phyloP scores from a whole-genome alignment of 2,797 vertebrate genomes.

The Scleropages formosus region DNA sequence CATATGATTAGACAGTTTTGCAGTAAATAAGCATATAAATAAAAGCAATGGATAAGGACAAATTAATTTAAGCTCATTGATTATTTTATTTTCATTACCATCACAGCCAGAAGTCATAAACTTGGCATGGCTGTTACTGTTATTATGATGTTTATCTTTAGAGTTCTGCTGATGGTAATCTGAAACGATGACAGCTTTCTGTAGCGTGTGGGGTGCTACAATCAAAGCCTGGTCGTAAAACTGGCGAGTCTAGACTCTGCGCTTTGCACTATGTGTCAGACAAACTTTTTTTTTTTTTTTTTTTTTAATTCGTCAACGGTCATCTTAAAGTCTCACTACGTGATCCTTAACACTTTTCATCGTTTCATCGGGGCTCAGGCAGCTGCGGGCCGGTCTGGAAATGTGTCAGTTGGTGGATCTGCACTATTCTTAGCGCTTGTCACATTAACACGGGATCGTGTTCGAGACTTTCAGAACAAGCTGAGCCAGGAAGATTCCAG shows the following conservation, averaged over 20 bases:
- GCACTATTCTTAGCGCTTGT: slow-evolving; percentile 36
- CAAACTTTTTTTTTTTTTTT: slow-evolving; percentile 28
- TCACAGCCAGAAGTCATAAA: background rate
- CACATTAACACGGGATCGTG: slow-evolving; percentile 32
- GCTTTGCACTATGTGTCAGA: slow-evolving; percentile 16
- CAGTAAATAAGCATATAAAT: too few relatives aligned
- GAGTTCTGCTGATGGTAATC: background rate
- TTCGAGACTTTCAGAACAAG: slow-evolving; percentile 18
- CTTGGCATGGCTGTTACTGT: background rate
- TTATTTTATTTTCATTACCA: background rate
- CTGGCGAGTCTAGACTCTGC: slow-evolving; percentile 15
- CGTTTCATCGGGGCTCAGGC: slow-evolving; percentile 27
- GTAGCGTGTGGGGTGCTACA: background rate
- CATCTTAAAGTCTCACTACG: slow-evolving; percentile 21
- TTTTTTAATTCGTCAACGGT: slow-evolving; percentile 21
- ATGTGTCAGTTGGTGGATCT: slow-evolving; percentile 19
- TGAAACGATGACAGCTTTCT: slow-evolving; percentile 1
- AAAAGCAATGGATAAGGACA: too few relatives aligned
- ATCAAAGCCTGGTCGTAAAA: background rate
- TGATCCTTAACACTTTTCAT: slow-evolving; percentile 29
- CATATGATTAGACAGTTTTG: too few relatives aligned
- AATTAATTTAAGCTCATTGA: too few relatives aligned
- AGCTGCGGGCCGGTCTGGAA: slow-evolving; percentile 19
- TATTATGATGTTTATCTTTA: slow-evolving; percentile 16
- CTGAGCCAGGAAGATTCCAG: slow-evolving; percentile 19